Conservation (phyloP, 2,113 vertebrate species). For the Phylloscopus trochiloides region DNA sequence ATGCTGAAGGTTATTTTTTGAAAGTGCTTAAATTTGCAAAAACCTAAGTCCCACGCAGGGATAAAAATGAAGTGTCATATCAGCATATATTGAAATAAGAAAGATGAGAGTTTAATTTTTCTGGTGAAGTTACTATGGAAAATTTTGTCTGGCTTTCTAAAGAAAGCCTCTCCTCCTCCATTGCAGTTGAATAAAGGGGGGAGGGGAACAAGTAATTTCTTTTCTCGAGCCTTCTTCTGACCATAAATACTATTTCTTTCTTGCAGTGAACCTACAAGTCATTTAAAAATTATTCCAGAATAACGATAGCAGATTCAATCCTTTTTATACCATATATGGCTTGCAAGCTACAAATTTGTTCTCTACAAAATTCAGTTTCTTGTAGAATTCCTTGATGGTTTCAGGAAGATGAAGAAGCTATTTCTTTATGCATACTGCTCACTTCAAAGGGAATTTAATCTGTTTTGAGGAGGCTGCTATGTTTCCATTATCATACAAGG, state of each 20-base stretch:
- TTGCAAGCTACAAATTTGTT: not conserved
- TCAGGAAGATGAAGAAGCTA: not conserved
- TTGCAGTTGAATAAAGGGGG: not conserved
- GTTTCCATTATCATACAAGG: conserved; percentile 16
- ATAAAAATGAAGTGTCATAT: conserved; percentile 24
- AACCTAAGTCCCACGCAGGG: not conserved
- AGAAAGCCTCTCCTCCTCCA: not conserved
- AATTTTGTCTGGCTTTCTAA: not conserved
- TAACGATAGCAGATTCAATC: not conserved
- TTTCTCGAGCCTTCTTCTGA: not conserved
- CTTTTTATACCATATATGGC: not conserved
- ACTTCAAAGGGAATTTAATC: conserved; percentile 46
- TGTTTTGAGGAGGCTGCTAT: not conserved
- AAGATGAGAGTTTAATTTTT: not conserved
- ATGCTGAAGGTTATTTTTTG: conserved; percentile 6
- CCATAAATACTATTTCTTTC: not conserved
- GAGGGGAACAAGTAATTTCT: not conserved
- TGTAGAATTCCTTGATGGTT: not conserved
- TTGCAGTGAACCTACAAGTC: not conserved
- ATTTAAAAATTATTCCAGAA: not conserved
- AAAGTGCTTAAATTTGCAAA: conserved; percentile 18
- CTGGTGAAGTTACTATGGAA: not conserved
- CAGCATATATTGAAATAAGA: conserved; percentile 9
- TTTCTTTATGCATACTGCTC: conserved; percentile 36
- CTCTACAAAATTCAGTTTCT: not conserved